Evolutionary conservation across 2,888 invertebrate genomes (phyloP).

Genomic region (Pheosia tremula): DNA sequence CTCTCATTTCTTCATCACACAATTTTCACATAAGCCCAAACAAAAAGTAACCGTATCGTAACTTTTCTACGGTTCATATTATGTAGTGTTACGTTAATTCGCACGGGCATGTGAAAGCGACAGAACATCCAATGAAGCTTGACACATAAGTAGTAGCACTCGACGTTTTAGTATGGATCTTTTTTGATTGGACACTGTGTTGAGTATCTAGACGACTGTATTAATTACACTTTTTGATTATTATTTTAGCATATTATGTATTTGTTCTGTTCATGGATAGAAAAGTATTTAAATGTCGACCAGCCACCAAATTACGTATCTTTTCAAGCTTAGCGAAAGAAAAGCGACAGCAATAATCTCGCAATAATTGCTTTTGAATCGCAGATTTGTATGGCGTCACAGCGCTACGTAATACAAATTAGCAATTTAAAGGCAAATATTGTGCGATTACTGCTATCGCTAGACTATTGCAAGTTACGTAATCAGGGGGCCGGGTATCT

Average conservation of each 20-base stretch:
- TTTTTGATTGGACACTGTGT: constrained; percentile 17
- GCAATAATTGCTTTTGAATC: too few relatives aligned
- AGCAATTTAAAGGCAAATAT: too few relatives aligned
- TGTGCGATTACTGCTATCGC: too few relatives aligned
- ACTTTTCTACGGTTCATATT: constrained; percentile 22
- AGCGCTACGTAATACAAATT: too few relatives aligned
- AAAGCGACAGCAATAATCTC: too few relatives aligned
- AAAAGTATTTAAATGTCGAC: too few relatives aligned
- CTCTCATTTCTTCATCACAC: constrained; percentile 18
- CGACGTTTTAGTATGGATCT: constrained; percentile 17
- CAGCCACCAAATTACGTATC: too few relatives aligned
- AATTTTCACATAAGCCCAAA: constrained; percentile 7
- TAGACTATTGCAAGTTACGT: too few relatives aligned
- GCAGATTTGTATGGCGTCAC: too few relatives aligned
- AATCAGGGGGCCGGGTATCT: too few relatives aligned
- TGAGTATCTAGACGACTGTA: constrained; percentile 24
- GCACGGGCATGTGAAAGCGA: constrained; percentile 22
- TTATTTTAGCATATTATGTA: constrained; percentile 27
- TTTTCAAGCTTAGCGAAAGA: too few relatives aligned
- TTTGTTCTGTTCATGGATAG: constrained; percentile 13
- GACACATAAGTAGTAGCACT: constrained; percentile 18
- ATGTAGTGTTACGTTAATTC: constrained; percentile 16
- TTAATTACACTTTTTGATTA: constrained; percentile 31
- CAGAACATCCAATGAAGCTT: constrained; percentile 21
- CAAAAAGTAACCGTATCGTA: constrained; percentile 12